Percentiles rank a stretch among this genome's conserved stretches.
Evolutionary conservation across 2,797 vertebrate species (phyloP).

Genomic region (Epinephelus malabaricus): DNA sequence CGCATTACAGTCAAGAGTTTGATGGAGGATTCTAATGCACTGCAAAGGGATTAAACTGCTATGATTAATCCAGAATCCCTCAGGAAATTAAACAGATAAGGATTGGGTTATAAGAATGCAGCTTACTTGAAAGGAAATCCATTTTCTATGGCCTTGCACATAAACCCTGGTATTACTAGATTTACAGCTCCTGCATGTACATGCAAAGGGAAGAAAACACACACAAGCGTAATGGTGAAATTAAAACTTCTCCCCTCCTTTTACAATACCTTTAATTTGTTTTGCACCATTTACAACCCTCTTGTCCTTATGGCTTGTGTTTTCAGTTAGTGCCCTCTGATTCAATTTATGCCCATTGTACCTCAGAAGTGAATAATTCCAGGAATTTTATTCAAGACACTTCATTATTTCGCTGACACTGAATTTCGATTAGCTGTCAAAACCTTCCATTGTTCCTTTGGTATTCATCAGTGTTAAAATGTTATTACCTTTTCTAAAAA

Average conservation of each 20-base stretch:
- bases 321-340: conserved; percentile 73
- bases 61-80: conserved; percentile 84
- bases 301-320: conserved; percentile 49
- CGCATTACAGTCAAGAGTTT: conserved; percentile 77
- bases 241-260: conserved; percentile 64
- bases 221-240: conserved; percentile 58
- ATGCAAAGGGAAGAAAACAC: conserved; percentile 41
- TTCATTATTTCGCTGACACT: conserved; percentile 41
- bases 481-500: conserved; percentile 37
- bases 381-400: conserved; percentile 30
- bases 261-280: conserved; percentile 63
- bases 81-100: conserved; percentile 87
- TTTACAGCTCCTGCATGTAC: conserved; percentile 69
- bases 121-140: conserved; percentile 84
- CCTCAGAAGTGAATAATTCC: conserved; percentile 36
- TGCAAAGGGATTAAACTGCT: conserved; percentile 84
- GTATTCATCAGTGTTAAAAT: conserved; percentile 37
- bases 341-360: conserved; percentile 62
- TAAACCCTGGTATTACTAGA: conserved; percentile 81
- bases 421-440: conserved; percentile 51
- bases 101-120: conserved; percentile 83
- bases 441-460: conserved; percentile 34
- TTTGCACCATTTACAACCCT: conserved; percentile 60
- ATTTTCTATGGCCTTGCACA: conserved; percentile 80
- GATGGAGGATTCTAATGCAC: conserved; percentile 80